Evolutionary conservation across 1,140 invertebrate species (phyloP).

Genomic region (Drosophila subpulchrella): DNA sequence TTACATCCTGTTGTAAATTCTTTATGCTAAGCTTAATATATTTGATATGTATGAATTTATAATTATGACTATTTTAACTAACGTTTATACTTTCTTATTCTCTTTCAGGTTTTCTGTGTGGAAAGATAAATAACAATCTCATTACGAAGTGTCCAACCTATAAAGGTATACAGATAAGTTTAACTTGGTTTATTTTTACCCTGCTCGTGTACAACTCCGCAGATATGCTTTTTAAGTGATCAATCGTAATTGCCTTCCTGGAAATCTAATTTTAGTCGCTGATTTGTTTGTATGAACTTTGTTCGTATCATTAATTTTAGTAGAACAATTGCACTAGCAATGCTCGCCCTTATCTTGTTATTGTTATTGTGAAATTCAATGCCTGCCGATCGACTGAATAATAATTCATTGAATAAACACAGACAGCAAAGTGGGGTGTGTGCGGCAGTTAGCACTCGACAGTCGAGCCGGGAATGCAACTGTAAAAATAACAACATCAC

Average conservation of each 20-base stretch:
- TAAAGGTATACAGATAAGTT: not conserved
- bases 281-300: slow-evolving; percentile 41
- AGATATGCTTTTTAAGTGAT: slow-evolving; percentile 11
- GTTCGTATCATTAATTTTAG: slow-evolving; percentile 35
- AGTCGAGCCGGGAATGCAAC: slow-evolving; percentile 31
- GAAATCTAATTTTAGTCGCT: slow-evolving; percentile 29
- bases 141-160: not conserved
- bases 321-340: slow-evolving; percentile 33
- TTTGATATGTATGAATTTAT: not conserved
- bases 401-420: slow-evolving; percentile 60
- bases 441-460: slow-evolving; percentile 9
- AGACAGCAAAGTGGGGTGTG: not conserved
- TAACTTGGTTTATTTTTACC: not conserved
- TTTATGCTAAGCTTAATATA: too few species aligned
- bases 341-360: slow-evolving; percentile 44
- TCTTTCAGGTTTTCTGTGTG: slow-evolving; percentile 1
- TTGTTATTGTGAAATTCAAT: slow-evolving; percentile 67
- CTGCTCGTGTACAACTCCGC: not conserved
- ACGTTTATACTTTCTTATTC: not conserved
- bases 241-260: slow-evolving; percentile 6
- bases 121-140: not conserved
- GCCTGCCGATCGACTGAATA: slow-evolving; percentile 46
- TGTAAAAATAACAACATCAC: slow-evolving; percentile 32
- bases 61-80: not conserved
- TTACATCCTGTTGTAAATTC: not conserved